Conservation (phyloP, 1,140 invertebrate genomes). For the Episyrphus balteatus region DNA sequence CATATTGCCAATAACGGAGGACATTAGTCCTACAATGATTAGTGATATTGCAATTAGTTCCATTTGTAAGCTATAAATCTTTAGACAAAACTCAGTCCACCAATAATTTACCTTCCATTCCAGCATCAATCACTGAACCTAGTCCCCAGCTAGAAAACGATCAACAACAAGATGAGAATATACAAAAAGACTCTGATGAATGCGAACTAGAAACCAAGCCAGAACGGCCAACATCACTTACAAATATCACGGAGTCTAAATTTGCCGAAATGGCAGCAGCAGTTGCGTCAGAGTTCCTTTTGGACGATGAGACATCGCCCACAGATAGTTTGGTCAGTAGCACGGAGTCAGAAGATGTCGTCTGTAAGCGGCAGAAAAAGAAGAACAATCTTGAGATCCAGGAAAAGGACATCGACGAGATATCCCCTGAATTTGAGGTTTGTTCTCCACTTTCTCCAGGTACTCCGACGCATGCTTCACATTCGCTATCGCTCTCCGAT, state of each 20-base stretch:
- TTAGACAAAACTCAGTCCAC: too few species aligned
- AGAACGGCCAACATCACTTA: conserved; percentile 37
- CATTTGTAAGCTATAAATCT: conserved; percentile 19
- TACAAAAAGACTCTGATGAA: conserved; percentile 24
- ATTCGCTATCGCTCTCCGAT: conserved; percentile 58
- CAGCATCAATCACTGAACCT: conserved; percentile 28
- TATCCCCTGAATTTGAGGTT: conserved; percentile 28
- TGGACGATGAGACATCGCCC: conserved; percentile 69
- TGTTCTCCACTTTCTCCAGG: conserved; percentile 49
- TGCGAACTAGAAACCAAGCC: conserved; percentile 3
- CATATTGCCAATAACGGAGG: not conserved
- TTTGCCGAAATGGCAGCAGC: conserved; percentile 64
- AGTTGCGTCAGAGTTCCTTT: conserved; percentile 49
- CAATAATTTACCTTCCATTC: too few species aligned
- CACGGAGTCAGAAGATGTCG: conserved; percentile 46
- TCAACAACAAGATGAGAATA: conserved; percentile 13
- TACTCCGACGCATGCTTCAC: conserved; percentile 64
- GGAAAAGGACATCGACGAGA: conserved; percentile 33
- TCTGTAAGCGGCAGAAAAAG: conserved; percentile 34
- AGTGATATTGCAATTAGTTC: conserved; percentile 15
- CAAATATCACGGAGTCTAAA: conserved; percentile 57
- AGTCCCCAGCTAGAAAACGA: conserved; percentile 8
- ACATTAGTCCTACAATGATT: conserved; percentile 2
- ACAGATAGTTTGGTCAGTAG: conserved; percentile 64
- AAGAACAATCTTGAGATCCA: conserved; percentile 28